Conservation (phyloP, 2,888 invertebrate species). For the Amiota minor region DNA sequence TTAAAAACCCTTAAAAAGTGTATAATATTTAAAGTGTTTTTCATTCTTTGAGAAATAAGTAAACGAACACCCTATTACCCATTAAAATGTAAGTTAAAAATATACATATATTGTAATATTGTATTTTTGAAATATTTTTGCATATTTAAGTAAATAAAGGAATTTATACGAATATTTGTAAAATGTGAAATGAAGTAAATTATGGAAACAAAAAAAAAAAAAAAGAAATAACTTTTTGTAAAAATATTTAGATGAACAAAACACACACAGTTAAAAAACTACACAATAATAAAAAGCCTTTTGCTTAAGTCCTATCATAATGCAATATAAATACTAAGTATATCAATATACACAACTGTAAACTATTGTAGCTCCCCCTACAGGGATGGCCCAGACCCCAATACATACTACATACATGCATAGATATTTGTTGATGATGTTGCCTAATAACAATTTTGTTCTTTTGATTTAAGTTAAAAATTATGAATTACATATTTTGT, state of each 20-base stretch:
- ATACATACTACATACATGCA: too few species aligned
- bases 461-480: too few species aligned
- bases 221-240: background rate
- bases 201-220: conserved; percentile 4
- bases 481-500: too few species aligned
- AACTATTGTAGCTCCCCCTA: too few species aligned
- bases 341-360: background rate
- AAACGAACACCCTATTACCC: background rate
- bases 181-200: conserved; percentile 1
- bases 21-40: conserved; percentile 9
- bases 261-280: background rate
- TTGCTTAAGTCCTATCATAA: background rate
- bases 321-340: background rate
- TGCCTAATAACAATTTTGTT: too few species aligned
- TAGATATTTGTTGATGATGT: too few species aligned
- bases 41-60: conserved; percentile 9
- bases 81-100: conserved; percentile 35
- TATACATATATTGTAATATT: conserved; percentile 48
- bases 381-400: too few species aligned
- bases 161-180: conserved; percentile 10
- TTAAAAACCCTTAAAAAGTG: background rate
- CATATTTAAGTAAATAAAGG: conserved; percentile 13
- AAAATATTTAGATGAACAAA: background rate
- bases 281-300: conserved; percentile 12
- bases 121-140: conserved; percentile 54